Evolutionary conservation across 2,113 vertebrate genomes (phyloP).

Genomic region (Caretta caretta): DNA sequence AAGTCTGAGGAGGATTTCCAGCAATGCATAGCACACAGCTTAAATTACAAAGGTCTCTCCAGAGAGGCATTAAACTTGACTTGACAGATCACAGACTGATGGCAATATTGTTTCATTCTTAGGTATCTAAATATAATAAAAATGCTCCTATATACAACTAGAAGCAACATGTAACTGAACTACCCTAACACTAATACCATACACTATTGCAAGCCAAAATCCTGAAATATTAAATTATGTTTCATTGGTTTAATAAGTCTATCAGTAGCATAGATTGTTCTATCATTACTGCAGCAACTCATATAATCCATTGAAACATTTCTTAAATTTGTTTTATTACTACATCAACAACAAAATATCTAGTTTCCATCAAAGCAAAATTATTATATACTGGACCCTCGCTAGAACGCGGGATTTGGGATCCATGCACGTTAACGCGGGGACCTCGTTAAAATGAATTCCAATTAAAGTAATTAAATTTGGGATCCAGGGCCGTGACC

Average conservation of each 20-base stretch:
- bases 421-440: too few relatives aligned
- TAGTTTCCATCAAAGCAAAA: neutral
- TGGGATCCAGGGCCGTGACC: too few relatives aligned
- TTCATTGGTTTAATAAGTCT: neutral
- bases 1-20: neutral
- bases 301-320: neutral
- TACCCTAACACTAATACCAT: neutral
- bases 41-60: neutral
- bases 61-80: neutral
- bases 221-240: neutral
- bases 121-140: neutral
- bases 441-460: too few relatives aligned
- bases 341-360: neutral
- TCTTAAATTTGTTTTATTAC: neutral
- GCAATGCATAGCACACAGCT: neutral
- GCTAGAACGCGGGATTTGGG: too few relatives aligned
- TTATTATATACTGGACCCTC: neutral
- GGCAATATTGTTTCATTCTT: neutral
- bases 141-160: neutral
- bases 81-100: neutral
- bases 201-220: neutral
- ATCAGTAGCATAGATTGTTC: neutral
- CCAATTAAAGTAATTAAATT: too few relatives aligned
- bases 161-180: neutral
- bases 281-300: neutral